Evolutionary conservation across 2,113 vertebrate species (phyloP).

Genomic region (Reinhardtius hippoglossoides): DNA sequence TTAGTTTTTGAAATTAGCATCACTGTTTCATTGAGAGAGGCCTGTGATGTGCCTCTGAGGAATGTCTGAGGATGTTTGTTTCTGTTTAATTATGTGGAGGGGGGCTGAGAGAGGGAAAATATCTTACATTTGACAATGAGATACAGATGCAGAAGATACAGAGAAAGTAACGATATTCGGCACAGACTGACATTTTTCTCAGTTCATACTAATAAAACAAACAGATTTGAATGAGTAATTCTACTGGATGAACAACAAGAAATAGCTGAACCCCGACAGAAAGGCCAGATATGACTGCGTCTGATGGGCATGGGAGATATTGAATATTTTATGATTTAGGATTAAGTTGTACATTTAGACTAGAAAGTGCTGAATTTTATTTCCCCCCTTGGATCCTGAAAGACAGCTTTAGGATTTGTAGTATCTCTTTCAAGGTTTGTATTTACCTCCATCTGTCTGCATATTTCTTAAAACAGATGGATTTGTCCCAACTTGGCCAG

Average conservation of each 20-base stretch:
- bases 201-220: not conserved
- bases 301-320: not conserved
- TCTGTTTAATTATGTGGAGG: not conserved
- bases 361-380: not conserved
- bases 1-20: not conserved
- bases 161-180: not conserved
- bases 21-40: no score
- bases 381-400: not conserved
- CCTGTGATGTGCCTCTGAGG: slow-evolving; percentile 1
- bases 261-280: not conserved
- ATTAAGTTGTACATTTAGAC: not conserved
- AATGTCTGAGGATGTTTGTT: not conserved
- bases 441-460: not conserved
- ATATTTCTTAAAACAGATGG: no score
- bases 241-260: not conserved
- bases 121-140: slow-evolving; percentile 6
- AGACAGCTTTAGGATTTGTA: not conserved
- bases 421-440: not conserved
- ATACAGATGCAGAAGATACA: slow-evolving; percentile 25
- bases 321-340: not conserved
- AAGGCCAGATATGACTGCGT: not conserved
- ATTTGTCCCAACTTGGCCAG: not conserved
- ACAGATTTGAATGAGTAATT: slow-evolving; percentile 9
- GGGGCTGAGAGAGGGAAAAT: not conserved
- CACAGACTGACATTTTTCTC: not conserved